phyloP scores from a whole-genome alignment of 2,113 vertebrate species.

The Neolamprologus devosi region DNA sequence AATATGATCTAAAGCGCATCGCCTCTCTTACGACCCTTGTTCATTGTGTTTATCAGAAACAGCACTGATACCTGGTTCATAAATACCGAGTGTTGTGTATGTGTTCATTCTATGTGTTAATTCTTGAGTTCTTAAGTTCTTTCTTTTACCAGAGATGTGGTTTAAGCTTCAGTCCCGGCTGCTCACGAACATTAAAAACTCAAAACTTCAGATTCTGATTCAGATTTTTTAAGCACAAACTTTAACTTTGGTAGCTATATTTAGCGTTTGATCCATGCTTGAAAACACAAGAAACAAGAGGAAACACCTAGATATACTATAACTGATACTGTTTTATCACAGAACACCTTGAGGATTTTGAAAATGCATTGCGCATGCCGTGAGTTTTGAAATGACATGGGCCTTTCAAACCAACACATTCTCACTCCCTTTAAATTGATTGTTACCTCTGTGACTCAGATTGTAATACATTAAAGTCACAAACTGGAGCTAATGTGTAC shows the following conservation, averaged over 20 bases:
- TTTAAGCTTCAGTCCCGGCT: neutral
- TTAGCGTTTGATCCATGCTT: neutral
- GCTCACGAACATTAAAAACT: neutral
- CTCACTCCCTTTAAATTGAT: neutral
- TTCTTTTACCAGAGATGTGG: neutral
- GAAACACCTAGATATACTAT: neutral
- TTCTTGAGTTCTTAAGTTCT: neutral
- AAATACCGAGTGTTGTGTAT: neutral
- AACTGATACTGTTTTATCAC: neutral
- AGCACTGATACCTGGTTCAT: neutral
- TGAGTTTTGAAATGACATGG: neutral
- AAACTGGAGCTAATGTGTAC: neutral
- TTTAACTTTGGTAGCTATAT: neutral
- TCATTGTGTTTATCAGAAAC: neutral
- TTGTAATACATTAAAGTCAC: neutral
- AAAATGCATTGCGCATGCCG: neutral
- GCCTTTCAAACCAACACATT: neutral
- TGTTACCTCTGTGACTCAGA: neutral
- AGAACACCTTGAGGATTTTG: neutral
- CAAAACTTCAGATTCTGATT: neutral
- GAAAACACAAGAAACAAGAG: neutral
- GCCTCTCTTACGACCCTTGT: neutral
- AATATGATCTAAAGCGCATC: neutral
- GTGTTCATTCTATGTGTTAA: too few species aligned
- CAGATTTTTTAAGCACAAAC: neutral